Conservation (phyloP, 2,888 invertebrate genomes). For the Eupithecia subfuscata region DNA sequence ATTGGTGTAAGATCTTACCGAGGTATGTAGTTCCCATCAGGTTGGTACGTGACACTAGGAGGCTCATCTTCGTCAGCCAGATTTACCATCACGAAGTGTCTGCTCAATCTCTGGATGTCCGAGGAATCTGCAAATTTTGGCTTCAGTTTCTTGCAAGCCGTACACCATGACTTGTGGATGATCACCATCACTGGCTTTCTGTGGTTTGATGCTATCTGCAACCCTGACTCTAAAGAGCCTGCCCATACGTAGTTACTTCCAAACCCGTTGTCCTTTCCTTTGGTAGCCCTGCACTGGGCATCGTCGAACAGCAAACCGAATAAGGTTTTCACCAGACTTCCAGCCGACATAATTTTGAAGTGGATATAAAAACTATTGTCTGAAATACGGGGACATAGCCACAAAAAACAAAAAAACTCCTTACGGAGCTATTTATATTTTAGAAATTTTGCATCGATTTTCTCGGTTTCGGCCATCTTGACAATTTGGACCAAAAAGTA, state of each 20-base stretch:
- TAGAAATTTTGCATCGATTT: slow-evolving; percentile 46
- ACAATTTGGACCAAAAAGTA: slow-evolving; percentile 33
- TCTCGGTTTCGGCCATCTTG: slow-evolving; percentile 56
- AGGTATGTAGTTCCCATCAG: slow-evolving; percentile 88
- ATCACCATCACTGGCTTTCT: slow-evolving; percentile 86
- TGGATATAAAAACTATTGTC: slow-evolving; percentile 20
- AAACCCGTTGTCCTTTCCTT: slow-evolving; percentile 73
- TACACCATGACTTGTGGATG: slow-evolving; percentile 87
- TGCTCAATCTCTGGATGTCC: slow-evolving; percentile 83
- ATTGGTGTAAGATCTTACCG: slow-evolving; percentile 58
- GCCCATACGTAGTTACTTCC: slow-evolving; percentile 77
- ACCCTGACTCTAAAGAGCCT: slow-evolving; percentile 73
- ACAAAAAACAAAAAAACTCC: slow-evolving; percentile 7
- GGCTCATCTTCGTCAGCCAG: slow-evolving; percentile 85
- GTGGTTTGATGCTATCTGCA: slow-evolving; percentile 70
- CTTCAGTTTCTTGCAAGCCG: slow-evolving; percentile 86
- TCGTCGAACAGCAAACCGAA: slow-evolving; percentile 60
- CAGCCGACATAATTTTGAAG: slow-evolving; percentile 61
- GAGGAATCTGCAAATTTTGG: slow-evolving; percentile 84
- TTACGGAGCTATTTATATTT: slow-evolving; percentile 56
- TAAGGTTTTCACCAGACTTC: slow-evolving; percentile 62
- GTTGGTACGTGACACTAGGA: slow-evolving; percentile 76
- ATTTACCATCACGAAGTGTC: slow-evolving; percentile 87
- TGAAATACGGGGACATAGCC: slow-evolving; percentile 36
- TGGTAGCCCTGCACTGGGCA: slow-evolving; percentile 56